These are phyloP conservation scores for Coreoperca whiteheadi DNA, from an alignment of 2,113 vertebrate genomes.

Conservation along the genomic window DNA sequence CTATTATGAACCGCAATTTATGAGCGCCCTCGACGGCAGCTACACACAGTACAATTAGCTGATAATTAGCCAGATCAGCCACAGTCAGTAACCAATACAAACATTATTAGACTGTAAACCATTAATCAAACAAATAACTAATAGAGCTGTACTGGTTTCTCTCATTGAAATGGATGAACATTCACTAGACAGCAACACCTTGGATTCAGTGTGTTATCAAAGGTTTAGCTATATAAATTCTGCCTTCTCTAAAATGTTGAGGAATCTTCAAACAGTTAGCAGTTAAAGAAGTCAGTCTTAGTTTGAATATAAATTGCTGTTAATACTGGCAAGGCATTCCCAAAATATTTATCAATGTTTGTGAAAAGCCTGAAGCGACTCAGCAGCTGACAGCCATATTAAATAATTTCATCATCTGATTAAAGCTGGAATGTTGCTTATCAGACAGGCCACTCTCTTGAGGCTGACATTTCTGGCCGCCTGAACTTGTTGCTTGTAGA, in stretches of 20 bases:
- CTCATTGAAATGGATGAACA: neutral
- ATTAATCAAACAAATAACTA: no score
- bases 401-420: conserved; percentile 38
- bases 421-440: conserved; percentile 59
- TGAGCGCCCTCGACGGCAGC: no score
- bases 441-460: conserved; percentile 34
- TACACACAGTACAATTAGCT: no score
- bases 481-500: conserved; percentile 57
- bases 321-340: conserved; percentile 27
- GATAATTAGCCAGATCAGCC: no score
- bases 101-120: no score
- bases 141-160: conserved; percentile 19
- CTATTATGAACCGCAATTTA: no score
- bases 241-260: conserved; percentile 5
- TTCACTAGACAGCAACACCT: neutral
- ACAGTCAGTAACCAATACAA: no score
- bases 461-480: conserved; percentile 38
- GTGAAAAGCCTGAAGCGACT: conserved; percentile 35
- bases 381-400: conserved; percentile 40
- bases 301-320: conserved; percentile 31
- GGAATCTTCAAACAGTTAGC: conserved; percentile 17
- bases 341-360: conserved; percentile 42
- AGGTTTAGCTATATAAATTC: conserved; percentile 10
- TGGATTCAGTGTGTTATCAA: conserved; percentile 5
- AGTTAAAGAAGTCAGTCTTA: neutral